Base-by-base conservation (phyloP, 2,888 invertebrate genomes). In the Philereme transversata region DNA sequence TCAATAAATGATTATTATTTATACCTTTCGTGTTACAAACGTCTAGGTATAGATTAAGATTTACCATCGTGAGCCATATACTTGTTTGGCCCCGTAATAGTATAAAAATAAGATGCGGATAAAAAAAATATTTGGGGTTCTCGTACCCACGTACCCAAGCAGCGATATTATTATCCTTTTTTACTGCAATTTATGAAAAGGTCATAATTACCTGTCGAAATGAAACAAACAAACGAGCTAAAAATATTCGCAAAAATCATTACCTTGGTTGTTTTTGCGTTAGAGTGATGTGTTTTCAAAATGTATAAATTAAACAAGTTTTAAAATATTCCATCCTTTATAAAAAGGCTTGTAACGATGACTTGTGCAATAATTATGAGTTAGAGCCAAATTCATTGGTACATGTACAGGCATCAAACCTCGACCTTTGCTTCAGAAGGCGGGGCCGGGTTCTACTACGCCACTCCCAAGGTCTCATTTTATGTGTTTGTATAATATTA, bases 401-500 rank as follows among this genome's bases (percentile, higher is more conserved):
- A 33, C 45, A 45, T 53, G 11, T 22, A 22, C 53, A 5, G 51
- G 40, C 46, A 34, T 40, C 40, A 51, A 51, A 57, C 57, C 51
- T 47, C 51, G 57, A 51, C 57, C 51, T 51, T 57, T 57, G 22
- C 41, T 6, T 44, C 10, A 47, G 35, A 44, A 41, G 48, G 43
- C 40, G 40, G 46, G 49, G 22, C 49, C 35, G 34, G 51, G n/a
- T 22, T 7, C 35, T 45, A 8, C 46, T 49, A 48, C 22, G 36
- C 43, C 36, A 46, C 4, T 38, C 40, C 9, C 51, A 48, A 47
- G 57, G 57, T 34, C 51, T 43, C 43, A 41, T 11, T 11, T 22
- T 11, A 9, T n/a, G 9, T 38, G 3, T 38, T 38, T 5, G 6
- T 5, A 3, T 38, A 38, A 38, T 38, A 8, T 38, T 6, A 4